Percentiles rank a stretch among this genome's conserved stretches.
Conservation (phyloP, 2,797 vertebrate species). For the Typhlichthys eigenmanni region DNA sequence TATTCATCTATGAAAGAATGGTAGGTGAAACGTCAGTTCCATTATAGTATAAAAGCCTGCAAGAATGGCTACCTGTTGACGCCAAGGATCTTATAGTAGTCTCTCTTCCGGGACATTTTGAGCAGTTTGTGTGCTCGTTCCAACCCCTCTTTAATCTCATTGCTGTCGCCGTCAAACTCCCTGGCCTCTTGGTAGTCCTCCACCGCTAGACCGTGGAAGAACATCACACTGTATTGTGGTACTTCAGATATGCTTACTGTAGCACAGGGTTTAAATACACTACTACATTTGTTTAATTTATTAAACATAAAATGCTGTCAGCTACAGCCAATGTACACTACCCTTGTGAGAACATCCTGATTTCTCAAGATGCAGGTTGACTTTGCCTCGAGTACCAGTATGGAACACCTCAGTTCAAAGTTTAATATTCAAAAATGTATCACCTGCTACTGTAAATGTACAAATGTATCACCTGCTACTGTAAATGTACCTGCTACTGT, state of each 20-base stretch:
- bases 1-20: neutral
- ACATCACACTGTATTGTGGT: neutral
- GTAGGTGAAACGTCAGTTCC: neutral
- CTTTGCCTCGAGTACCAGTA: too few species aligned
- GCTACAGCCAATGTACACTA: too few species aligned
- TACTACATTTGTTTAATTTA: too few species aligned
- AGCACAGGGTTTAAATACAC: neutral
- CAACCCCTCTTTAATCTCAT: constrained; percentile 80
- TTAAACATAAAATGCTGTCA: too few species aligned
- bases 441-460: too few species aligned
- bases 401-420: too few species aligned
- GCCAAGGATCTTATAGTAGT: constrained; percentile 87
- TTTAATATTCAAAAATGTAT: too few species aligned
- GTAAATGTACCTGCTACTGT: too few species aligned
- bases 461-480: too few species aligned
- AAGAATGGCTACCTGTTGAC: constrained; percentile 73
- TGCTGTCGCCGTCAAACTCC: constrained; percentile 80
- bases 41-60: too few species aligned
- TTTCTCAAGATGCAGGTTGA: too few species aligned
- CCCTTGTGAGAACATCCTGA: too few species aligned
- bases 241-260: neutral
- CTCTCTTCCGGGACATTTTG: constrained; percentile 82
- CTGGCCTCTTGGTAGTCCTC: constrained; percentile 84
- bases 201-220: constrained; percentile 67
- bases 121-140: constrained; percentile 83